Evolutionary conservation across 2,888 invertebrate genomes (phyloP), one percentile per base, ranked within the genome.

Genomic region (Meiosimyza decipiens): DNA sequence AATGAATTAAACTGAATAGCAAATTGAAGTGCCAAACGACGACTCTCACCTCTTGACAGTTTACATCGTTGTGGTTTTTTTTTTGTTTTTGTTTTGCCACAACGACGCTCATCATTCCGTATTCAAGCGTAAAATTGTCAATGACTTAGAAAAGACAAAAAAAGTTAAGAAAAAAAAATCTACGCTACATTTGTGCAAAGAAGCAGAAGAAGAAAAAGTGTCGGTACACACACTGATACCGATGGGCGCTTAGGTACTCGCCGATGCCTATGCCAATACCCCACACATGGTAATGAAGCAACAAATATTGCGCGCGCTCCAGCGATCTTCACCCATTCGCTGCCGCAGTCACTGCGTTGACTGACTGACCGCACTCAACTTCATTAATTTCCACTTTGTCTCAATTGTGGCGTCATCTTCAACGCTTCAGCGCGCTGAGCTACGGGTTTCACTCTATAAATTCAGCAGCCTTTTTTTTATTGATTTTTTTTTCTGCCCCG

Each of bases 301-400:
- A 22, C 9, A 4, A 22, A 15, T 3, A 33, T 40, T 16, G 33
- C 54, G 54, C 54, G 18, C 54, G 54, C 7, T 54, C 54, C n/a
- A 54, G n/a, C 54, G 54, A 18, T 16, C 40, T 9, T 40, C 40
- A 40, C 40, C 40, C 9, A 40, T 40, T 2, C 40, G 40, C 40
- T 9, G 40, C 40, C 40, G 40, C 40, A 40, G 40, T 40, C 9
- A 40, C 9, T 40, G 9, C 40, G 40, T 5, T 40, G 40, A 40
- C 40, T 40, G 40, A 40, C 40, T 40, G 40, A 40, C 68, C 72
- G 73, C 77, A 80, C 77, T 79, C 76, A 77, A 78, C 73, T 79
- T 79, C 77, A 77, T 79, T 79, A 75, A 79, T 79, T 75, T 75
- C 78, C 76, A 78, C 78, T 79, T 78, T 79, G 77, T 76, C 79